Percentiles rank a stretch among this genome's conserved stretches.
These are phyloP conservation scores for Saccopteryx bilineata DNA, from an alignment of 2,113 vertebrate genomes.

Conservation along the genomic window DNA sequence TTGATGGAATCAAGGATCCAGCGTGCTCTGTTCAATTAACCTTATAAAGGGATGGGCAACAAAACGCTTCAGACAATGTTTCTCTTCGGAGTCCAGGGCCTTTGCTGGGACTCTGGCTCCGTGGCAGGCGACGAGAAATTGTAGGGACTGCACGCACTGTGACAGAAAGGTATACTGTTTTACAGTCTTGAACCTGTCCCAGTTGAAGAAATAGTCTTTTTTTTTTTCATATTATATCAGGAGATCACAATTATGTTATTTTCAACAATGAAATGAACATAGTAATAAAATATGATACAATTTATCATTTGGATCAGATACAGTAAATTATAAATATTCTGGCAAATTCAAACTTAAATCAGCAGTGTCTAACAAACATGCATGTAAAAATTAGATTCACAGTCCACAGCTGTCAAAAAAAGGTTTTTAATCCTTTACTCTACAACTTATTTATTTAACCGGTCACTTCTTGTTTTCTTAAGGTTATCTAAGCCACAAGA, in stretches of 20 bases:
- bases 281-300: conserved; percentile 62
- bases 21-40: not conserved
- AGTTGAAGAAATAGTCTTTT: conserved; percentile 15
- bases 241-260: conserved; percentile 54
- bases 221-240: conserved; percentile 22
- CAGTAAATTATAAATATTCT: conserved; percentile 59
- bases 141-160: not conserved
- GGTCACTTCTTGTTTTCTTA: conserved; percentile 19
- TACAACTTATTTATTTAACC: not conserved
- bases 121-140: not conserved
- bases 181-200: not conserved
- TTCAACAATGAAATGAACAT: conserved; percentile 57
- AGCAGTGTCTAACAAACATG: conserved; percentile 57
- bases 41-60: not conserved
- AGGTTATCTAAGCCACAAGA: not conserved
- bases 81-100: not conserved
- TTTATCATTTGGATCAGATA: conserved; percentile 64
- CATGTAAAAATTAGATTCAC: conserved; percentile 59
- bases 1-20: not conserved
- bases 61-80: not conserved
- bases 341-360: conserved; percentile 61
- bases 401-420: conserved; percentile 50
- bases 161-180: not conserved
- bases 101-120: not conserved
- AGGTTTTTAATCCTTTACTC: conserved; percentile 23